These are phyloP conservation scores for Bombus impatiens DNA, from an alignment of 1,140 invertebrate species.

Conservation along the genomic window DNA sequence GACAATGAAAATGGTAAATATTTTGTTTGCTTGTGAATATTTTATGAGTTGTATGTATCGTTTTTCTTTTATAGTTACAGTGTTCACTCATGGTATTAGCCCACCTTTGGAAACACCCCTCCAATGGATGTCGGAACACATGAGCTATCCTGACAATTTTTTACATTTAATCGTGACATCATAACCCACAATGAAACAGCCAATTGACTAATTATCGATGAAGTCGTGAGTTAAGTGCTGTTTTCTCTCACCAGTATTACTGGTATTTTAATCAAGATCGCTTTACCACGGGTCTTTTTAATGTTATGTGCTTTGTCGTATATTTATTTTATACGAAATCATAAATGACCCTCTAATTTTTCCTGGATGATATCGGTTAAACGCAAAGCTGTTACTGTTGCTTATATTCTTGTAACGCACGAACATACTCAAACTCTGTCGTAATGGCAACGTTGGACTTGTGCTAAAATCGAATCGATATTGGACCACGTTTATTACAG, in stretches of 20 bases:
- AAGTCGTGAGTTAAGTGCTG: not conserved
- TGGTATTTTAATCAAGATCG: not conserved
- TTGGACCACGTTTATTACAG: not conserved
- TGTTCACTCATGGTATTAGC: slow-evolving; percentile 95
- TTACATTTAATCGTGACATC: slow-evolving; percentile 89
- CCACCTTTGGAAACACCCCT: slow-evolving; percentile 95
- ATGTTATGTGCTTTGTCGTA: slow-evolving; percentile 21
- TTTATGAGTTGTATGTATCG: slow-evolving; percentile 26
- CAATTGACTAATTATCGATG: slow-evolving; percentile 47
- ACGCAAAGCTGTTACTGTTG: not conserved
- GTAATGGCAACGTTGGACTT: not conserved
- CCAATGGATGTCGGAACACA: slow-evolving; percentile 98
- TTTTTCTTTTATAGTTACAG: slow-evolving; percentile 85
- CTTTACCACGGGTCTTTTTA: not conserved
- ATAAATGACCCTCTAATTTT: not conserved
- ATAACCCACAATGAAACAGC: slow-evolving; percentile 68
- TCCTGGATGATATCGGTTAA: not conserved
- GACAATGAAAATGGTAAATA: slow-evolving; percentile 82
- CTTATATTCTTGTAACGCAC: slow-evolving; percentile 24
- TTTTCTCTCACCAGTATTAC: not conserved
- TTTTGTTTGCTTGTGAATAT: not conserved
- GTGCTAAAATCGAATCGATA: not conserved
- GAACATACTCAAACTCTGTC: not conserved
- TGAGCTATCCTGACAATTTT: slow-evolving; percentile 99
- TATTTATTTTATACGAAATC: slow-evolving; percentile 56